phyloP scores from a whole-genome alignment of 2,888 invertebrate genomes.

The Stramonita haemastoma region DNA sequence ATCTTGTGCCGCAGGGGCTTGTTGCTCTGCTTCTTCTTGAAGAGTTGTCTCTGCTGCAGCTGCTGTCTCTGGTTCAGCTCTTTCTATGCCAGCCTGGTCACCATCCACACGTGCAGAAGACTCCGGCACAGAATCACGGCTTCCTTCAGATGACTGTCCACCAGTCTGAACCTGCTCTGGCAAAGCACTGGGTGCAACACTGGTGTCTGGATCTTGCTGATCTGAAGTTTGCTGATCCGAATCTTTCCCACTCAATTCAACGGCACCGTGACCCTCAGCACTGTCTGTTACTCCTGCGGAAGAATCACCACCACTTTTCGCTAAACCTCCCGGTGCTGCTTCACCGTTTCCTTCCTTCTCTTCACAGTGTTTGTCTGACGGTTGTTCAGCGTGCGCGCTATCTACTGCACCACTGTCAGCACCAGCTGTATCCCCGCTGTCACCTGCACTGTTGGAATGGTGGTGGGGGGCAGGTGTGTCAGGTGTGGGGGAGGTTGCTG shows the following conservation, averaged over 20 bases:
- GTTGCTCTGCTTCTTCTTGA: slow-evolving; percentile 1
- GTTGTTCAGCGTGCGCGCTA: neutral
- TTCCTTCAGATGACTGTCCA: neutral
- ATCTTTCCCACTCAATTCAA: neutral
- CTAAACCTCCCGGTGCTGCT: neutral
- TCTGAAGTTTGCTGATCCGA: neutral
- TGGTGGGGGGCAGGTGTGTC: neutral
- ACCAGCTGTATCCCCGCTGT: neutral
- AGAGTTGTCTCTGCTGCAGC: neutral
- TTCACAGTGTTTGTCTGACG: neutral
- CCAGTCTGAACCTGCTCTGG: neutral
- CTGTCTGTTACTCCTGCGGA: too few species aligned
- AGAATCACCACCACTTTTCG: neutral
- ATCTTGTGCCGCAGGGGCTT: neutral
- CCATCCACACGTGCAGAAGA: neutral
- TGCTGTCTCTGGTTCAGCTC: neutral
- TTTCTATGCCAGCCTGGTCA: neutral
- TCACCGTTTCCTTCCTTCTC: neutral
- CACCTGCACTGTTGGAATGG: neutral
- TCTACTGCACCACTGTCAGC: neutral
- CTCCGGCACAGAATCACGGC: neutral
- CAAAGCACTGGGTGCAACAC: neutral
- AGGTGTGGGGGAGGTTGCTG: neutral
- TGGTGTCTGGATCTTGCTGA: neutral
- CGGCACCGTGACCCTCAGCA: neutral